Evolutionary conservation across 2,888 invertebrate species (phyloP), one percentile per base, ranked within the genome.

Genomic region (Linyphia triangularis): DNA sequence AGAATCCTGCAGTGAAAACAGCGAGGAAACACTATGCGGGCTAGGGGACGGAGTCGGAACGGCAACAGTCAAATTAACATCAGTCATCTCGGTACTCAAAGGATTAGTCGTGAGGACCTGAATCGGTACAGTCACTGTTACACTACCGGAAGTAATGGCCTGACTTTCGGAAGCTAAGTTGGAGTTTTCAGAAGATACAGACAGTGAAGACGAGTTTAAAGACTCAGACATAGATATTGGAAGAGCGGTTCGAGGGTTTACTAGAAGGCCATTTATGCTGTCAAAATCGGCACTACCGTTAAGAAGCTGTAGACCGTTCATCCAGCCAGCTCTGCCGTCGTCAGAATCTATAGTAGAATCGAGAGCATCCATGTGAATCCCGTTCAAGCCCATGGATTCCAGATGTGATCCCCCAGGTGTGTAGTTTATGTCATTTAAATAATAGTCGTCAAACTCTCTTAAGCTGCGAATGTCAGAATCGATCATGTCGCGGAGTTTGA

Each of bases 391-490:
- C 51, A 30, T 57, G 37, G 61, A 59, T 37, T 81, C 59, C 10
- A 57, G 16, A 40, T 67, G 67, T 16, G 81, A 70, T 22, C 43
- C 37, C 16, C 65, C 13, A n/a, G 65, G 43, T 37, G 26, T 28
- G 67, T 30, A 40, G 28, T n/a, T 67, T n/a, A 37, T n/a, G 28
- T 90, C 90, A 40, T 65, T 78, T 13, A 96, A 95, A 70, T 96
- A 95, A 85, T 96, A 95, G 81, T 95, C 95, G 90, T 96, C 97
- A 91, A 96, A 96, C 93, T 97, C 97, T 90, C 96, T 96, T 40
- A 28, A 33, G 28, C 67, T 75, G n/a, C 75, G 57, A 90, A 97
- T 96, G 92, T 97, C 97, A 93, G 96, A 96, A 92, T 97, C 97
- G 90, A 97, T 94, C 96, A 97, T 96, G 92, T 97, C 97, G 93